Conservation (phyloP, 2,113 vertebrate species). For the sheep (Ovis aries) region ARS-UI_Ramb_v3.0 NC_056055.1:139503501-139504000, state of each 20-base stretch:
- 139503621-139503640: background rate
- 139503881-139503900: background rate
- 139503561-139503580: background rate
- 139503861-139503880: background rate
- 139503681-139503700: background rate
- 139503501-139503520: background rate
- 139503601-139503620: background rate
- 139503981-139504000: background rate
- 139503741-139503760: background rate
- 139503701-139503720: background rate
- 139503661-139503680: background rate
- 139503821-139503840: background rate
- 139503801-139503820: background rate
- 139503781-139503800: background rate
- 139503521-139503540: background rate
- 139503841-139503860: background rate
- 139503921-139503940: background rate
- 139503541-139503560: background rate
- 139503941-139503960: background rate
- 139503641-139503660: background rate
- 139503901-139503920: background rate
- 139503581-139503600: background rate
- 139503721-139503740: background rate
- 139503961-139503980: background rate
- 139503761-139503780: background rate